Base-by-base conservation (phyloP, 23 tunicate genomes). In the Styela clava region DNA sequence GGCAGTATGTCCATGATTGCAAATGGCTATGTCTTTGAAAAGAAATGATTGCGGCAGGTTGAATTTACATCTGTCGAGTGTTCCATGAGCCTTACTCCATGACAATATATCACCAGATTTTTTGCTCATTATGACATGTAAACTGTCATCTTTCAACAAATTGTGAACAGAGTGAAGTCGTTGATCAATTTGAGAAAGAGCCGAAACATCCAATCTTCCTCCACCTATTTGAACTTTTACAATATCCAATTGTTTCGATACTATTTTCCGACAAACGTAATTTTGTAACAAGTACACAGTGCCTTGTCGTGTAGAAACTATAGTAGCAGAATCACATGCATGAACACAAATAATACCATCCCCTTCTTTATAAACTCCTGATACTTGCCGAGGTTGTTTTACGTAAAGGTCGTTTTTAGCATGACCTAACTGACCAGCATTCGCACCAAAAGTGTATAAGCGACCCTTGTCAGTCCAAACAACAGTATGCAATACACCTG, bases 341-440 rank as follows among this genome's bases (percentile, higher is more conserved):
- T 84, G 84, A 35, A 93, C 87, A 63, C 67, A 74, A 16, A 62
- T 25, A 31, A 93, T 83, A 2, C 76, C 31, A 44, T 79, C 84
- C 2, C 63, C 79, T 36, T 93, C 87, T 36, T 65, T 76, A 61
- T 87, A 83, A 34, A 93, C 82, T 19, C 82, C 61, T 7, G 98
- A 93, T 0, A 93, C 93, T 83, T 88, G 88, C 0, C 98, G 84
- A 28, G 98, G 98, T 34, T 79, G 64, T 0, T 70, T 68, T 5
- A 93, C 78, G 44, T 79, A 93, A 7, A 79, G 22, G 32, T 93
- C 86, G 2, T 79, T 86, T 68, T 88, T 93, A 30, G 84, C 83
- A 73, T 93, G 98, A 68, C 98, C 98, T 61, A 93, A 36, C 63
- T 93, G 98, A 31, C 98, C 98, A 1, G 98, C 93, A 81, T 93